Conservation (phyloP, 1,140 invertebrate genomes). For the Bicyclus anynana region DNA sequence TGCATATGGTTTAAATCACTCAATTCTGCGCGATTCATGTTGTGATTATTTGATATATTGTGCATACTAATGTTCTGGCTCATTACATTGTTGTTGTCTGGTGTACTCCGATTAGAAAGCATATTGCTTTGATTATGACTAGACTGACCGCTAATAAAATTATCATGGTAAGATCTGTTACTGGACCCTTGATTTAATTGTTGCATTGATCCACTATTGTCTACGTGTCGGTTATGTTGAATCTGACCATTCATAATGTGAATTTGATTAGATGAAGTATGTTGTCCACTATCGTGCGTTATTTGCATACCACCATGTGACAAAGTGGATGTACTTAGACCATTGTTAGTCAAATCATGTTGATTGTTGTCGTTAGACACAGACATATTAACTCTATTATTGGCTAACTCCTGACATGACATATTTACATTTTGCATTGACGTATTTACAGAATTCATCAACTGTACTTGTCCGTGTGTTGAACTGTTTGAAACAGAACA, state of each 20-base stretch:
- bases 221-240: conserved; percentile 57
- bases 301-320: conserved; percentile 63
- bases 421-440: conserved; percentile 62
- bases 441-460: conserved; percentile 59
- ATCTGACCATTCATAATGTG: conserved; percentile 72
- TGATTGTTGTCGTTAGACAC: conserved; percentile 48
- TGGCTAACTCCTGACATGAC: conserved; percentile 61
- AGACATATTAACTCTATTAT: conserved; percentile 49
- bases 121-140: conserved; percentile 55
- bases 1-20: conserved; percentile 68
- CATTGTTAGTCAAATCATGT: conserved; percentile 44
- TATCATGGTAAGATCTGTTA: conserved; percentile 64
- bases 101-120: conserved; percentile 54
- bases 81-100: conserved; percentile 53
- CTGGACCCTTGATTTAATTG: conserved; percentile 47
- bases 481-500: conserved; percentile 50
- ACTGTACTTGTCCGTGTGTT: conserved; percentile 56
- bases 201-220: conserved; percentile 56
- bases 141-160: conserved; percentile 46
- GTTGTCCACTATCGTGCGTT: conserved; percentile 54
- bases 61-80: conserved; percentile 66
- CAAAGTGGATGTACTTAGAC: conserved; percentile 50
- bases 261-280: conserved; percentile 56
- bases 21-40: conserved; percentile 52
- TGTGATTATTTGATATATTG: conserved; percentile 51